phyloP scores from a whole-genome alignment of 2,888 invertebrate species.

The Campopleginae sp. region DNA sequence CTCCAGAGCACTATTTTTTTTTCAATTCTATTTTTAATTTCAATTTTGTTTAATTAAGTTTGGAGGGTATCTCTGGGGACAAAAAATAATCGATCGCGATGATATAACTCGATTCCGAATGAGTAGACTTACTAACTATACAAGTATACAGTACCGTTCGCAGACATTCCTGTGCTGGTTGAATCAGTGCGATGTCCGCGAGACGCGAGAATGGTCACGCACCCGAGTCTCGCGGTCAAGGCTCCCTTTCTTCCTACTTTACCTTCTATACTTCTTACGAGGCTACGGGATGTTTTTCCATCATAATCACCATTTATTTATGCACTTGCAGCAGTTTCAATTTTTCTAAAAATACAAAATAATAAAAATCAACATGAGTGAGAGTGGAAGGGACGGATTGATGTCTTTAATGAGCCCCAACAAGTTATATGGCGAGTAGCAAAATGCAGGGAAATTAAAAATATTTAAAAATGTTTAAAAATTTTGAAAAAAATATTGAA shows the following conservation, averaged over 20 bases:
- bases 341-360: neutral
- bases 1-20: too few species aligned
- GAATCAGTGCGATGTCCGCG: conserved; percentile 76
- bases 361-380: neutral
- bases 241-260: conserved; percentile 72
- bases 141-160: conserved; percentile 65
- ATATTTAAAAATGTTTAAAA: too few species aligned
- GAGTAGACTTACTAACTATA: conserved; percentile 29
- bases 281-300: neutral
- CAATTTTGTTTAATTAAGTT: too few species aligned
- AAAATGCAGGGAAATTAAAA: too few species aligned
- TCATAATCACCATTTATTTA: neutral
- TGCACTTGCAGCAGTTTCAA: neutral
- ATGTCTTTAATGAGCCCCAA: too few species aligned
- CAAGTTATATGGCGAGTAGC: too few species aligned
- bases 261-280: conserved; percentile 40
- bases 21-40: too few species aligned
- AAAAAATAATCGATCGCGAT: conserved; percentile 15
- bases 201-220: conserved; percentile 75
- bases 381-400: too few species aligned
- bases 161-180: conserved; percentile 77
- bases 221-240: conserved; percentile 74
- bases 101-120: conserved; percentile 46
- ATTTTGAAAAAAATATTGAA: too few species aligned
- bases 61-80: neutral